phyloP scores from a whole-genome alignment of 2,797 vertebrate species.

The Diplodus puntazzo region DNA sequence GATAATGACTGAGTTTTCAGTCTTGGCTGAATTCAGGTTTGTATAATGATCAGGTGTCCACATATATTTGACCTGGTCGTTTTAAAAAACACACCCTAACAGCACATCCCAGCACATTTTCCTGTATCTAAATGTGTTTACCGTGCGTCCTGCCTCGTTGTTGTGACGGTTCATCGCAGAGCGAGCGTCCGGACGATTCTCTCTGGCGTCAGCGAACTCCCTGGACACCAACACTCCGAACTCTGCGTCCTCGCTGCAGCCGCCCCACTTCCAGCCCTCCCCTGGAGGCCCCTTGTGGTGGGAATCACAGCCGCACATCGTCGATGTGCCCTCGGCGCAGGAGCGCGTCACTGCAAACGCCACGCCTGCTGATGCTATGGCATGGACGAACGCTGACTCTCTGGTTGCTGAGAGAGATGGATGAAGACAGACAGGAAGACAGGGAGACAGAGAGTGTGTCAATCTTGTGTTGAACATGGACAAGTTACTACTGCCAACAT shows the following conservation, averaged over 20 bases:
- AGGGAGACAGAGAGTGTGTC: slow-evolving; percentile 41
- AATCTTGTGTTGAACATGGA: slow-evolving; percentile 52
- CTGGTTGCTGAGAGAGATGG: slow-evolving; percentile 88
- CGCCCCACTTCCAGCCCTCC: slow-evolving; percentile 99
- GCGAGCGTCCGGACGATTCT: slow-evolving; percentile 96
- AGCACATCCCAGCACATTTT: neutral
- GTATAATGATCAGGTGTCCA: neutral
- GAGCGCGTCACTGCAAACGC: slow-evolving; percentile 96
- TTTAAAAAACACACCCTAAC: too few species aligned
- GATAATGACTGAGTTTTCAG: too few species aligned
- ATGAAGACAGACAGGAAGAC: slow-evolving; percentile 33
- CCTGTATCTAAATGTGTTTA: slow-evolving; percentile 66
- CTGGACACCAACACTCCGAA: slow-evolving; percentile 97
- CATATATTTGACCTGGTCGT: neutral
- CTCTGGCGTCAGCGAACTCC: slow-evolving; percentile 95
- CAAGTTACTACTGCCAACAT: slow-evolving; percentile 61
- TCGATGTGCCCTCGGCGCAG: slow-evolving; percentile 94
- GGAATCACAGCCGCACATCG: slow-evolving; percentile 96
- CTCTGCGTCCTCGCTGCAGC: slow-evolving; percentile 98
- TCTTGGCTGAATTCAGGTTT: too few species aligned
- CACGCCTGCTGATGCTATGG: slow-evolving; percentile 95
- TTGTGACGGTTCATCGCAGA: slow-evolving; percentile 99
- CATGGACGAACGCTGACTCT: slow-evolving; percentile 97
- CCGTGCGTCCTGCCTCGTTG: slow-evolving; percentile 97
- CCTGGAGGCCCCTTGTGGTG: slow-evolving; percentile 96